Percentiles rank a stretch among this genome's conserved stretches.
Conservation (phyloP, 1,140 invertebrate genomes). For the Diuraphis noxia region DNA sequence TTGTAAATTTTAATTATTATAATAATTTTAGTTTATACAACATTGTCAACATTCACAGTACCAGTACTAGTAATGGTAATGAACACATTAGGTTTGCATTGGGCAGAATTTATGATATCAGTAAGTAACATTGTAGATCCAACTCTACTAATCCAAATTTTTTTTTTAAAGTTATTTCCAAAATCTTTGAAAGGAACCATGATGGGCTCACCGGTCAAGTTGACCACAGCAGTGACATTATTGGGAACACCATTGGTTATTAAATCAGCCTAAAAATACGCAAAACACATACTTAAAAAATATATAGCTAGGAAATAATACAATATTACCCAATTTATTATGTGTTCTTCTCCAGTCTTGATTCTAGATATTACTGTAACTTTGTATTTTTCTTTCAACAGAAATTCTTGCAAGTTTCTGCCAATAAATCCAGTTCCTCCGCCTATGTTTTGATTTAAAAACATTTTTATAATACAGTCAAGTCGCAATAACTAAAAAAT, state of each 20-base stretch:
- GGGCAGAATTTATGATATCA: slow-evolving; percentile 67
- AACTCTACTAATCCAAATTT: slow-evolving; percentile 82
- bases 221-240: slow-evolving; percentile 78
- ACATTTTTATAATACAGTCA: neutral
- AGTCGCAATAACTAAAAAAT: no score
- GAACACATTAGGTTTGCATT: slow-evolving; percentile 76
- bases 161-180: slow-evolving; percentile 83
- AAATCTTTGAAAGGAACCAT: slow-evolving; percentile 80
- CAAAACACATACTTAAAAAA: slow-evolving; percentile 51
- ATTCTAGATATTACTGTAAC: slow-evolving; percentile 77
- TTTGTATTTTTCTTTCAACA: slow-evolving; percentile 71
- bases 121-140: slow-evolving; percentile 77
- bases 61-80: slow-evolving; percentile 65
- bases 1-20: neutral
- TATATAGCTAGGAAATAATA: neutral
- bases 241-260: slow-evolving; percentile 73
- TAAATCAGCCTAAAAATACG: slow-evolving; percentile 71
- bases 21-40: neutral
- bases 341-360: slow-evolving; percentile 67
- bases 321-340: slow-evolving; percentile 75
- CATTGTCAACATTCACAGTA: neutral
- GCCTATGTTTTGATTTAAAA: slow-evolving; percentile 64
- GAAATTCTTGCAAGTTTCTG: slow-evolving; percentile 66
- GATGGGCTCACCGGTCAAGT: slow-evolving; percentile 88
- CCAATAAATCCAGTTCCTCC: slow-evolving; percentile 92